Evolutionary conservation across 2,888 invertebrate genomes (phyloP), one percentile per base, ranked within the genome.

Genomic region (Drosophila kuntzei): DNA sequence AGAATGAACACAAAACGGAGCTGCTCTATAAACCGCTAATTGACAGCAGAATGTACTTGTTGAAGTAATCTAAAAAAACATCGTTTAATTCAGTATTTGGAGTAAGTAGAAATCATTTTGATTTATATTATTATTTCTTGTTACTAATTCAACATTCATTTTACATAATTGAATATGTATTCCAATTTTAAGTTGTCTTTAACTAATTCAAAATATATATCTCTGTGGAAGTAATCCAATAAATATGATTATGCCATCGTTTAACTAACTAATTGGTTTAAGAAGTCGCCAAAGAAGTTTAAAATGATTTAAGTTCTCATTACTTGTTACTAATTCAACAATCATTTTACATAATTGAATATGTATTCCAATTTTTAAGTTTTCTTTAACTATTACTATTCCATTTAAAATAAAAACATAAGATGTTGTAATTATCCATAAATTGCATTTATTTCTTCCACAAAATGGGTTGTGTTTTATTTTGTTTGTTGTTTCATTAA

Each of bases 361-460:
- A 67, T 67, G 64, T 79, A 67, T 29, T 12, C 7, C 11, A 22
- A 12, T 51, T 20, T 20, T 74, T 62, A 7, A n/a, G 27, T 61
- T 57, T 2, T 27, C 14, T 36, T 36, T 50, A 22, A 27, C 14
- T 36, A 12, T 22, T 22, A 8, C 16, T 29, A n/a, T 8, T 20
- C 27, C 32, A 34, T 7, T 2, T 1, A 44, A 16, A 55, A 34
- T 25, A 53, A 32, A 49, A 29, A 43, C 16, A n/a, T 9, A 11
- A 27, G 11, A 44, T 44, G 50, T 76, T 68, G 50, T 76, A 87
- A 67, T 87, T 87, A 81, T 83, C 69, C 76, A 87, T 83, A 83
- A 83, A 83, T 83, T 83, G 87, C 76, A 82, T 87, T 85, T 87
- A 83, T 83, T 87, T 83, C 74, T 61, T 87, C 63, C 83, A 79